Evolutionary conservation across 2,888 invertebrate genomes (phyloP).

Genomic region (Cosmia trapezina): DNA sequence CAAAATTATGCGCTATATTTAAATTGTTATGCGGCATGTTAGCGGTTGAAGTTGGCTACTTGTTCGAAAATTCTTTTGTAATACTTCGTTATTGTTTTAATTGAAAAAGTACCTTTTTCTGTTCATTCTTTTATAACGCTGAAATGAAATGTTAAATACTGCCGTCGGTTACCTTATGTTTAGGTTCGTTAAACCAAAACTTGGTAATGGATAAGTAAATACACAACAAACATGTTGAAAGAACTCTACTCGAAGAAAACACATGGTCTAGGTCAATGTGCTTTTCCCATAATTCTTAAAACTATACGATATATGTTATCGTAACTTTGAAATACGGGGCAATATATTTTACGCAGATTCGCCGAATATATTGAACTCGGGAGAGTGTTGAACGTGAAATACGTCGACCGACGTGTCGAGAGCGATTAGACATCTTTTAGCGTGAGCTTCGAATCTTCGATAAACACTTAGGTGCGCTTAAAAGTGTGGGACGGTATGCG

Average conservation of each 20-base stretch:
- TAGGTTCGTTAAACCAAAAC: neutral
- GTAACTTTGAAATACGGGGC: slow-evolving; percentile 30
- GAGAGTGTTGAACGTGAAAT: slow-evolving; percentile 51
- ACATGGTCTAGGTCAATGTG: slow-evolving; percentile 27
- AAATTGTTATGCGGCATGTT: slow-evolving; percentile 65
- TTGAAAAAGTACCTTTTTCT: slow-evolving; percentile 17
- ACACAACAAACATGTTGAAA: slow-evolving; percentile 8
- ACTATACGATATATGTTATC: slow-evolving; percentile 20
- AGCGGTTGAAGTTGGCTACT: slow-evolving; percentile 37
- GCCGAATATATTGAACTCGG: slow-evolving; percentile 32
- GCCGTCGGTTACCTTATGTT: no score
- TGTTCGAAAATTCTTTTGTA: slow-evolving; percentile 45
- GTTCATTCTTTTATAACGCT: slow-evolving; percentile 9
- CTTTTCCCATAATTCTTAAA: slow-evolving; percentile 24
- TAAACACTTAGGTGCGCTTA: slow-evolving; percentile 77
- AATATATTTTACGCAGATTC: slow-evolving; percentile 30
- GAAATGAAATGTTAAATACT: neutral
- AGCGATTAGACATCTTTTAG: slow-evolving; percentile 71
- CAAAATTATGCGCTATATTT: slow-evolving; percentile 72
- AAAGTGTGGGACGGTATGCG: slow-evolving; percentile 76
- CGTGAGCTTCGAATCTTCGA: slow-evolving; percentile 71
- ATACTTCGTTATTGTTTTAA: slow-evolving; percentile 36
- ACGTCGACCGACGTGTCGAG: slow-evolving; percentile 63
- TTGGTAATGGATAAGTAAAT: neutral
- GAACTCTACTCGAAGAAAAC: slow-evolving; percentile 5